phyloP scores from a whole-genome alignment of 2,888 invertebrate species.

The Baronia brevicornis region DNA sequence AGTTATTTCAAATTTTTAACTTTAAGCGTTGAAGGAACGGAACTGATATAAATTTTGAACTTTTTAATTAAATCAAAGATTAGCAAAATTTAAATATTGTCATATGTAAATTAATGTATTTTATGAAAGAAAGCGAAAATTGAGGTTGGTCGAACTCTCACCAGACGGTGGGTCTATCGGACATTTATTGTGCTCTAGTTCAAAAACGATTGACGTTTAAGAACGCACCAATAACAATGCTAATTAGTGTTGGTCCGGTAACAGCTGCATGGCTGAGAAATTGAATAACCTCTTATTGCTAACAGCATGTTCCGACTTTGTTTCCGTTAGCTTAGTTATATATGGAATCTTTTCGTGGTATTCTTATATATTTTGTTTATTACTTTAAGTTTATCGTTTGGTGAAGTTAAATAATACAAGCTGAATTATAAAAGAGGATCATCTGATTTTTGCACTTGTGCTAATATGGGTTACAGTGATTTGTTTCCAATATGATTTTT shows the following conservation, averaged over 20 bases:
- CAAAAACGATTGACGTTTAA: constrained; percentile 7
- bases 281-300: constrained; percentile 11
- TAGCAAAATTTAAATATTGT: constrained; percentile 49
- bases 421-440: no score
- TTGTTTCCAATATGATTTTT: no score
- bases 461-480: no score
- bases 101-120: constrained; percentile 37
- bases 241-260: constrained; percentile 7
- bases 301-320: constrained; percentile 9
- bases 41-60: constrained; percentile 32
- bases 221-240: constrained; percentile 11
- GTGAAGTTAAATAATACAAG: no score
- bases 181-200: constrained; percentile 17
- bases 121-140: constrained; percentile 45
- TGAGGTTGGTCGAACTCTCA: constrained; percentile 30
- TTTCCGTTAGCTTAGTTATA: constrained; percentile 1
- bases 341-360: constrained; percentile 10
- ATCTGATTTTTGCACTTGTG: no score
- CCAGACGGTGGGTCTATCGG: constrained; percentile 24
- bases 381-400: no score
- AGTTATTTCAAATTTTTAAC: no score
- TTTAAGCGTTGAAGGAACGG: constrained; percentile 23
- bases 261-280: constrained; percentile 12
- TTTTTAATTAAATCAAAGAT: constrained; percentile 25
- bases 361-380: constrained; percentile 1